These are phyloP conservation scores for Muscicapa striata DNA, from an alignment of 2,797 vertebrate genomes.

Conservation along the genomic window DNA sequence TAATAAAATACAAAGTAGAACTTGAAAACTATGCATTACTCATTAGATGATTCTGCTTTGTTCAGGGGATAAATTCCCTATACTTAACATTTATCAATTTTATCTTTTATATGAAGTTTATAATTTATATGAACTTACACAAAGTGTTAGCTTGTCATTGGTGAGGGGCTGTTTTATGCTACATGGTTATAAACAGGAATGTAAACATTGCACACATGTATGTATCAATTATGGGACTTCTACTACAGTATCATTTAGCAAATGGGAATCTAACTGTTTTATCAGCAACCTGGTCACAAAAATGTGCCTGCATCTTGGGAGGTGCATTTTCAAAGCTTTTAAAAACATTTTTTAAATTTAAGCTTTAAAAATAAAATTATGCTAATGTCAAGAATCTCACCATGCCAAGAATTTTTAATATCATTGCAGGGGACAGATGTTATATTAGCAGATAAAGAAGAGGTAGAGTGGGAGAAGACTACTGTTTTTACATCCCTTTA, in stretches of 20 bases:
- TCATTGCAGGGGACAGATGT: not conserved
- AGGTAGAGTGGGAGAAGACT: slow-evolving; percentile 14
- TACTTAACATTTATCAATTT: not conserved
- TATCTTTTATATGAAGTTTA: not conserved
- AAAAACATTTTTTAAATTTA: not conserved
- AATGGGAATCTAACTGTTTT: not conserved
- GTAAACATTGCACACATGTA: not conserved
- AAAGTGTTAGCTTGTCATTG: not conserved
- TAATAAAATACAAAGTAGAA: slow-evolving; percentile 7
- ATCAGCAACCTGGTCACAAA: not conserved
- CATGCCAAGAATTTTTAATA: not conserved
- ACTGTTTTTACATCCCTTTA: slow-evolving; percentile 19
- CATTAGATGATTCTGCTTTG: not conserved
- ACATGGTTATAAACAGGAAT: not conserved
- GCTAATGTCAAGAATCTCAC: not conserved
- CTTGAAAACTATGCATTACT: not conserved
- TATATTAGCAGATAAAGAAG: slow-evolving; percentile 18
- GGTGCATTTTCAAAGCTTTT: not conserved
- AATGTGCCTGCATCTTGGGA: not conserved
- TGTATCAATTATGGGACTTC: not conserved
- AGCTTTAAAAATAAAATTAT: slow-evolving; percentile 9
- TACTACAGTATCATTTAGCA: not conserved
- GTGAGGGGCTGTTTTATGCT: not conserved
- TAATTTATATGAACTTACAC: not conserved
- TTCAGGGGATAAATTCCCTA: not conserved